Conservation (phyloP, 2,888 invertebrate species). For the Lasius fuliginosus region DNA sequence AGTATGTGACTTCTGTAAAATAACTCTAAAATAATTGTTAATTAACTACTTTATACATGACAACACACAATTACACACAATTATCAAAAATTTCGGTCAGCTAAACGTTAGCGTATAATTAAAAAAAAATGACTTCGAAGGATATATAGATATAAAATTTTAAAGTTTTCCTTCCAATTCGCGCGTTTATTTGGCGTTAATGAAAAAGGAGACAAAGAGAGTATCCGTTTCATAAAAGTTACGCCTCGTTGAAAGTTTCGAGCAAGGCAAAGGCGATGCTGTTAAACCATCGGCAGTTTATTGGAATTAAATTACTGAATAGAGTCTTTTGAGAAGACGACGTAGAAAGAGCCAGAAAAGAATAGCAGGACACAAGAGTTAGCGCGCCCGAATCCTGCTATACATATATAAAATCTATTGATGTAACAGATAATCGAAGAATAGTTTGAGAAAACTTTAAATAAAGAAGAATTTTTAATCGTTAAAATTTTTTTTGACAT, state of each 20-base stretch:
- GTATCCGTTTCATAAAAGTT: conserved; percentile 57
- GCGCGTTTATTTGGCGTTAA: conserved; percentile 51
- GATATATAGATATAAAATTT: background rate
- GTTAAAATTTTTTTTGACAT: background rate
- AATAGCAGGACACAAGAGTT: conserved; percentile 1
- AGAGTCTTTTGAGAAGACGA: conserved; percentile 42
- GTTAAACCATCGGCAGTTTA: conserved; percentile 73
- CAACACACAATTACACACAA: background rate
- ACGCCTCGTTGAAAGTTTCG: conserved; percentile 67
- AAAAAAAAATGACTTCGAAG: background rate
- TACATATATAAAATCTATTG: background rate
- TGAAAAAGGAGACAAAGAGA: conserved; percentile 7
- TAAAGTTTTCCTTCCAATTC: conserved; percentile 23
- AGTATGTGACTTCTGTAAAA: background rate
- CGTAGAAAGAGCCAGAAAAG: background rate
- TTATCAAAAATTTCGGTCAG: background rate
- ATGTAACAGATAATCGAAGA: background rate
- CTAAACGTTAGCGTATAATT: background rate
- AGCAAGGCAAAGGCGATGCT: conserved; percentile 66
- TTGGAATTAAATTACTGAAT: conserved; percentile 73
- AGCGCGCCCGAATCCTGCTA: background rate
- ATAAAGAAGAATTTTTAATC: background rate
- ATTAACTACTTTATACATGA: background rate
- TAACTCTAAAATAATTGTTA: background rate
- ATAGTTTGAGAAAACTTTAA: background rate